Conservation (phyloP, 1,140 invertebrate genomes). For the Drosophila paulistorum region DNA sequence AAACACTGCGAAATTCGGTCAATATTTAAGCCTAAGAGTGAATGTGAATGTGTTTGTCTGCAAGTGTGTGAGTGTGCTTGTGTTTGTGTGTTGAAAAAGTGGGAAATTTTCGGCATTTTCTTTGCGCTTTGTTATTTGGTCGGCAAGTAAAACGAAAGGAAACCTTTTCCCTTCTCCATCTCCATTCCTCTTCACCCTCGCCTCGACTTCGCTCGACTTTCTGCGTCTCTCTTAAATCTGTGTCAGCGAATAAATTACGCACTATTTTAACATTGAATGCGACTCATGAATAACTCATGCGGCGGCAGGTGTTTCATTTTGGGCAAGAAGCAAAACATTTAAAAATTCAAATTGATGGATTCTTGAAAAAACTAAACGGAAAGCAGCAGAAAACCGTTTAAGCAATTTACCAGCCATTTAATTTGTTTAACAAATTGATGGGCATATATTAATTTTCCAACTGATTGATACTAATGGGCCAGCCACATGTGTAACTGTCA, state of each 20-base stretch:
- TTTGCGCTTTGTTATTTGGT: slow-evolving; percentile 16
- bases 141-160: slow-evolving; percentile 14
- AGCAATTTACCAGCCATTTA: not conserved
- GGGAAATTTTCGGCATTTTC: slow-evolving; percentile 48
- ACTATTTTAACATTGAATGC: slow-evolving; percentile 20
- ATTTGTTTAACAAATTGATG: slow-evolving; percentile 17
- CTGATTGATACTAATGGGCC: slow-evolving; percentile 22
- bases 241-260: slow-evolving; percentile 58
- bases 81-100: slow-evolving; percentile 35
- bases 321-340: not conserved
- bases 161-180: not conserved
- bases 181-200: no score
- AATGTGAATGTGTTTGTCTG: not conserved
- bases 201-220: no score
- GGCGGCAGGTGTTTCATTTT: slow-evolving; percentile 1
- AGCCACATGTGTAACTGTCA: slow-evolving; percentile 25
- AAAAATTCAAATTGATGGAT: slow-evolving; percentile 2
- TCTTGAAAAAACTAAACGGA: not conserved
- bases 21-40: slow-evolving; percentile 59
- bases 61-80: slow-evolving; percentile 12
- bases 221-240: slow-evolving; percentile 43
- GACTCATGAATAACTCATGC: slow-evolving; percentile 13
- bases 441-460: slow-evolving; percentile 9
- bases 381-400: not conserved
- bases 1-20: slow-evolving; percentile 65